Evolutionary conservation across 2,888 invertebrate species (phyloP), one percentile per base, ranked within the genome.

Genomic region (Minunthozetes semirufus): DNA sequence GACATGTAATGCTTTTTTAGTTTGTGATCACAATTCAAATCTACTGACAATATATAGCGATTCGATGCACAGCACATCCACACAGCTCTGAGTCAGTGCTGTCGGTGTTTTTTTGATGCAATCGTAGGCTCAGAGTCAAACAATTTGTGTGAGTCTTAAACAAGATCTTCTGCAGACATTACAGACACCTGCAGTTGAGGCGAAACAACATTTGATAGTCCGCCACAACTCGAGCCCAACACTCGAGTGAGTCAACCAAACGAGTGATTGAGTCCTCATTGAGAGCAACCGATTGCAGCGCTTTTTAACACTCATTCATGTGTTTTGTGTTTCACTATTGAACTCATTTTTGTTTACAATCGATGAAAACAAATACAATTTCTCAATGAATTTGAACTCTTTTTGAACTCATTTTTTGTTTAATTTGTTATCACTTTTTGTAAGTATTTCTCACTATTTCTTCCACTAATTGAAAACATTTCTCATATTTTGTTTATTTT

Each of bases 101-200:
- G 42, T 42, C 42, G 8, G 42, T 11, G 25, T 22, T 19, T 59
- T 50, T 50, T 50, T 50, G 50, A 50, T 50, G 50, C 50, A 50
- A 50, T 50, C 50, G 50, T 50, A 50, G 17, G 17, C 50, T 5
- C 17, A 19, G 6, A 19, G 5, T 50, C 50, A 19, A 4, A 19
- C 50, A 50, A 50, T 50, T 25, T 22, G n/a, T n/a, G 5, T n/a
- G 11, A 53, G 25, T 22, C 19, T n/a, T 25, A 9, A 22, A 6
- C 11, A 5, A 11, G 13, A 53, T 19, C 53, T 19, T 27, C 15
- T 59, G 27, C 27, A 59, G 59, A 59, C 59, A 22, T 59, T 59
- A 59, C 29, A 59, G 59, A 59, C 59, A 59, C 59, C 59, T 59
- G 59, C 59, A 59, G 59, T 29, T 27, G 5, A 59, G 17, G 13